Evolutionary conservation across 2,888 invertebrate genomes (phyloP).

Genomic region (Tenthredo mesomela): DNA sequence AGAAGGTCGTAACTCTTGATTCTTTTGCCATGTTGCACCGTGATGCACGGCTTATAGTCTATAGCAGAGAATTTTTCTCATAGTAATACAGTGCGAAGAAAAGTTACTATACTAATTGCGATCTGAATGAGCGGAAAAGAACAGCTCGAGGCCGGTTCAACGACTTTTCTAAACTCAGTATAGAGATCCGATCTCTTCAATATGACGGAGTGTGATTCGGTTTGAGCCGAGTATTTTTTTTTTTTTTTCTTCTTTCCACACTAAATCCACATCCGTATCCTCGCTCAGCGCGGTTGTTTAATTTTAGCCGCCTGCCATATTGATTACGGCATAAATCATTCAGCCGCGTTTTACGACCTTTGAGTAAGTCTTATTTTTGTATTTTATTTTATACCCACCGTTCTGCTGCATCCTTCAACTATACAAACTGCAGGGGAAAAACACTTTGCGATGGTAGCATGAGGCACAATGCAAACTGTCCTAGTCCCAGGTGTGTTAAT

Average conservation of each 20-base stretch:
- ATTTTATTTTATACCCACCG: background rate
- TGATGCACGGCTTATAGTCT: too few relatives aligned
- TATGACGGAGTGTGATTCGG: background rate
- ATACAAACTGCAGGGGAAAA: background rate
- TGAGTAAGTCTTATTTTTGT: background rate
- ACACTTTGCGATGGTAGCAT: background rate
- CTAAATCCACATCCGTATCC: background rate
- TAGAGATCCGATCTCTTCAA: background rate
- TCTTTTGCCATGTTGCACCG: too few relatives aligned
- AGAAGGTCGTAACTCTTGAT: too few relatives aligned
- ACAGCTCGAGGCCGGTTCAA: background rate
- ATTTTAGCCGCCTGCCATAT: background rate
- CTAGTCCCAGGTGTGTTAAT: background rate
- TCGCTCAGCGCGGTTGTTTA: background rate
- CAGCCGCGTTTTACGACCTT: constrained; percentile 9
- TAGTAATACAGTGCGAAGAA: background rate
- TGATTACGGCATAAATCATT: constrained; percentile 25
- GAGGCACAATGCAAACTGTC: background rate
- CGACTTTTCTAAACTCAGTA: background rate
- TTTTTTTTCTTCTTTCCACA: background rate
- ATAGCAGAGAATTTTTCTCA: background rate
- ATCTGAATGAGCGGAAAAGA: background rate
- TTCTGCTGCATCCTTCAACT: background rate
- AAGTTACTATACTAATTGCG: background rate
- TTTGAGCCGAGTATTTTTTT: too few relatives aligned